Percentiles rank a stretch among this genome's conserved stretches.
These are phyloP conservation scores for Scaptomyza graminum DNA, from an alignment of 1,140 invertebrate genomes.

Conservation along the genomic window DNA sequence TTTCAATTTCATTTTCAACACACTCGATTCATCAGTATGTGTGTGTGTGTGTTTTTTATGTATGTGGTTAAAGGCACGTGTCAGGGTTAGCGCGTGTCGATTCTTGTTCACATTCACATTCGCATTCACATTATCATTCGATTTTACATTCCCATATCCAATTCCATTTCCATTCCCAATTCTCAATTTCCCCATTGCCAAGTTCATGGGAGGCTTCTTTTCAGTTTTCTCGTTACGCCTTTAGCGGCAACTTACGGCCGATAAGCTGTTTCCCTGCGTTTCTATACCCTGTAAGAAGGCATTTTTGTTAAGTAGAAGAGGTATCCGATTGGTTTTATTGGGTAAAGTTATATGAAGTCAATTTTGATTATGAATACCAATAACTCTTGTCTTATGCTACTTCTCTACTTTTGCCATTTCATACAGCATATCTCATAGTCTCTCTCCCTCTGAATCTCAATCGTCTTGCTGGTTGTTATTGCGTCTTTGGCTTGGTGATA, in stretches of 20 bases:
- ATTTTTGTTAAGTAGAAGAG: no score
- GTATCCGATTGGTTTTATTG: no score
- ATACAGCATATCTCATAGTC: slow-evolving; percentile 1
- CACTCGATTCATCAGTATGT: slow-evolving; percentile 43
- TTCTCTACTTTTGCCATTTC: not conserved
- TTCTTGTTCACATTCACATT: slow-evolving; percentile 12
- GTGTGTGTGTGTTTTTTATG: slow-evolving; percentile 8
- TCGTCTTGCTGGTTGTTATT: not conserved
- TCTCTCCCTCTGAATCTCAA: no score
- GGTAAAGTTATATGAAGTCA: no score
- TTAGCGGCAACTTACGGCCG: slow-evolving; percentile 63
- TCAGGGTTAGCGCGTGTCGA: slow-evolving; percentile 72
- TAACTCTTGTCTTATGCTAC: no score
- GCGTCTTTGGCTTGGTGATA: slow-evolving; percentile 19
- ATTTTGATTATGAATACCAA: no score
- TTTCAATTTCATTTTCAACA: slow-evolving; percentile 80
- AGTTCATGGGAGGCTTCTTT: slow-evolving; percentile 59
- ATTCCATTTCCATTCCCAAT: slow-evolving; percentile 42
- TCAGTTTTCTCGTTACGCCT: slow-evolving; percentile 63
- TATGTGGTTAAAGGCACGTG: slow-evolving; percentile 64
- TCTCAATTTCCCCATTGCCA: slow-evolving; percentile 48
- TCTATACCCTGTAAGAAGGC: slow-evolving; percentile 14
- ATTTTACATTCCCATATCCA: slow-evolving; percentile 32
- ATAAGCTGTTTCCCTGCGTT: slow-evolving; percentile 48
- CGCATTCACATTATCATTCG: slow-evolving; percentile 8